A percentile compares a stretch with the other conserved stretches of the same genome.
phyloP scores from a whole-genome alignment of 2,113 vertebrate genomes.

The Silurus asotus region DNA sequence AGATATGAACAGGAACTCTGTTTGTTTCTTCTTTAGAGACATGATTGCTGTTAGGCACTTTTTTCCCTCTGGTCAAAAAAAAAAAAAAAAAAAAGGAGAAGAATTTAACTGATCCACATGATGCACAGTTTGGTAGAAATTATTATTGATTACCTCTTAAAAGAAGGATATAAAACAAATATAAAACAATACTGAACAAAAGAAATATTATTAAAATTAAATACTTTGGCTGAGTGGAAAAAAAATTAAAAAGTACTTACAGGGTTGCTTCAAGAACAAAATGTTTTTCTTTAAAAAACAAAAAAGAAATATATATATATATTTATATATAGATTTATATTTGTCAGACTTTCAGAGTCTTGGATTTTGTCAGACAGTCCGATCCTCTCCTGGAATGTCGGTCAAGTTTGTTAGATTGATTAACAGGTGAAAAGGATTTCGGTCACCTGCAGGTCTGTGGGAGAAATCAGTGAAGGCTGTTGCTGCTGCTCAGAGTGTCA shows the following conservation, averaged over 20 bases:
- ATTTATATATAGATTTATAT: constrained; percentile 8
- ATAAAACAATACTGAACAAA: constrained; percentile 43
- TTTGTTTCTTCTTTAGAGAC: constrained; percentile 31
- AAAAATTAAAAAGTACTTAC: constrained; percentile 41
- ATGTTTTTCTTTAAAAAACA: constrained; percentile 49
- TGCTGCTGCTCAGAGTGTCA: constrained; percentile 33
- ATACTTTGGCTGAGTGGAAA: constrained; percentile 54
- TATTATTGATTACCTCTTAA: constrained; percentile 23
- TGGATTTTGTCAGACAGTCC: constrained; percentile 38
- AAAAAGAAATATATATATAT: constrained; percentile 40
- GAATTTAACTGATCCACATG: constrained; percentile 37
- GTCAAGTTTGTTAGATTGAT: constrained; percentile 34
- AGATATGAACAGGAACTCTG: constrained; percentile 28
- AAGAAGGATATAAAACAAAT: constrained; percentile 25
- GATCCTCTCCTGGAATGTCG: constrained; percentile 61
- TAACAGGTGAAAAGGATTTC: background rate
- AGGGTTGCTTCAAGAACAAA: constrained; percentile 35
- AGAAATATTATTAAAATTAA: constrained; percentile 49
- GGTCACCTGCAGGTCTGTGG: constrained; percentile 51
- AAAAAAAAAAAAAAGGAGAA: constrained; percentile 27
- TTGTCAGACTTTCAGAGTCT: constrained; percentile 7
- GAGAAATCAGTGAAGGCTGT: constrained; percentile 27
- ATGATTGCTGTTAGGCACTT: constrained; percentile 50
- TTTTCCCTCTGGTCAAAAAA: constrained; percentile 50
- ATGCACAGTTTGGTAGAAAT: constrained; percentile 42